Conservation (phyloP, 2,113 vertebrate genomes). For the Casuarius casuarius region DNA sequence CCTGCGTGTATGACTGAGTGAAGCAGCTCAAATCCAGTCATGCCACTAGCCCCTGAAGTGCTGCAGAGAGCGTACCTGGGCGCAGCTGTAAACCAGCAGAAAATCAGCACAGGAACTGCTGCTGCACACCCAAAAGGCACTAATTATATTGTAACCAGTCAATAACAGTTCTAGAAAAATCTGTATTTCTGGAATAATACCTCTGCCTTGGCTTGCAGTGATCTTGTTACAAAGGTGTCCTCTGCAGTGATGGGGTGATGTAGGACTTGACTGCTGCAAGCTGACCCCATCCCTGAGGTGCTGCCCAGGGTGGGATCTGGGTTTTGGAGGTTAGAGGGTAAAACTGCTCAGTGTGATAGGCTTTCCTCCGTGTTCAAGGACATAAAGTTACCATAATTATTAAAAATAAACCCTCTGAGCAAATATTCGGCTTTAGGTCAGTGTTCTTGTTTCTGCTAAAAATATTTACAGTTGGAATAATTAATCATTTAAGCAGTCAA, state of each 20-base stretch:
- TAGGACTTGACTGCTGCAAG: background rate
- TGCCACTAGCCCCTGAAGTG: background rate
- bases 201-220: background rate
- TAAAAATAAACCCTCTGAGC: background rate
- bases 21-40: background rate
- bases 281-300: background rate
- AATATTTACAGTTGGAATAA: conserved; percentile 35
- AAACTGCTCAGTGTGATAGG: background rate
- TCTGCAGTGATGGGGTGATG: fast-evolving
- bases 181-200: background rate
- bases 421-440: conserved; percentile 7
- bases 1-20: background rate
- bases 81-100: background rate
- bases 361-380: background rate
- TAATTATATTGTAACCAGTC: background rate
- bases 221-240: background rate
- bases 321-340: background rate
- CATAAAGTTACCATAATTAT: background rate
- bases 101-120: background rate
- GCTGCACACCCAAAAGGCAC: background rate
- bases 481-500: conserved; percentile 22
- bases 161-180: background rate
- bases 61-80: background rate
- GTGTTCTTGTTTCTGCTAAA: conserved; percentile 18
- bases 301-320: background rate